Evolutionary conservation across 1,140 invertebrate species (phyloP), one percentile per base, ranked within the genome.

Genomic region (Nymphalis io): DNA sequence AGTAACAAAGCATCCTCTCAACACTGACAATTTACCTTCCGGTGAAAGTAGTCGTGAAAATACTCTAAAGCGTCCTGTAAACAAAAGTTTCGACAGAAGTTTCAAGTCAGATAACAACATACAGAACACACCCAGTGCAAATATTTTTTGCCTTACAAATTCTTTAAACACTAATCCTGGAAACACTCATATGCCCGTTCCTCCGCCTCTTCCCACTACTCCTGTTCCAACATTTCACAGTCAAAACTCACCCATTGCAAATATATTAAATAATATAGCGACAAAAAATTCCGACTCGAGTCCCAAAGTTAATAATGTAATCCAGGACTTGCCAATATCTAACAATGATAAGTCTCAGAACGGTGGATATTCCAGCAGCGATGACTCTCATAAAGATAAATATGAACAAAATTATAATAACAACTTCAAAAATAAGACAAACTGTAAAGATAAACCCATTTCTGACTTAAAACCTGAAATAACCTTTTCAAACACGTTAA

Each of bases 1-100:
- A 53, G 88, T 92, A 11, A 89, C 91, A 38, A 92, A 92, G 74
- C 92, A 92, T 83, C 92, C 92, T 42, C 65, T 92, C 1, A 92
- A 92, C 80, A 68, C 83, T 33, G 89, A 91, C 59, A 80, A 64
- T 58, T 16, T 74, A 27, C 72, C 79, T 16, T 81, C 87, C 23
- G 78, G 63, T 11, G 86, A 90, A 74, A 88, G 67, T 64, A 87
- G 84, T 60, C 79, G 80, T 15, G 85, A 88, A 59, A 84, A 75
- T 62, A 88, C 86, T 27, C 75, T 88, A 60, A 83, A 75, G 68
- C 75, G 80, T 39, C 70, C 83, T 15, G 8, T 78, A 20, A 83
- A 82, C 18, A 86, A 83, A 74, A 70, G 16, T 57, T 67, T 66
- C 60, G 74, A 75, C 11, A 75, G 67, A 70, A 63, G 44, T 38